phyloP scores from a whole-genome alignment of 2,797 vertebrate genomes.

The Sebastes cheni region DNA sequence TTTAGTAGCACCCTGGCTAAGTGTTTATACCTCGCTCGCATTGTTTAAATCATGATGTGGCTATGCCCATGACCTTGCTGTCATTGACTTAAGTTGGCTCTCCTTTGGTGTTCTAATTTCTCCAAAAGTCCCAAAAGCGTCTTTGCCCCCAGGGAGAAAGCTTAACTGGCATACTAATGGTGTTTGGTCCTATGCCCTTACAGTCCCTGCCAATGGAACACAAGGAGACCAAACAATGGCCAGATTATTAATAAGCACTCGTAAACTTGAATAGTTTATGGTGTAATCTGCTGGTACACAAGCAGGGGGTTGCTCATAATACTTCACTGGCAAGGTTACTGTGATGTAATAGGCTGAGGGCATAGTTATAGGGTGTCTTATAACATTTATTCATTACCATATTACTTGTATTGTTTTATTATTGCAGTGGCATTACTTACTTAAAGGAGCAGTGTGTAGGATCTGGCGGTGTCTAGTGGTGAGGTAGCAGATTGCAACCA shows the following conservation, averaged over 20 bases:
- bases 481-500: no score
- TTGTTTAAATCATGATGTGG: constrained; percentile 46
- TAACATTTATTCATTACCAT: background rate
- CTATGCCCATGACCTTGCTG: constrained; percentile 32
- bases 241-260: constrained; percentile 67
- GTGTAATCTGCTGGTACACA: constrained; percentile 46
- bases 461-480: no score
- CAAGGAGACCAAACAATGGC: constrained; percentile 59
- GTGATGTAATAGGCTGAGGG: background rate
- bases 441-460: no score
- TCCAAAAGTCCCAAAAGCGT: constrained; percentile 37
- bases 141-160: constrained; percentile 26
- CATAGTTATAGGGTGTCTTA: background rate
- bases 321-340: background rate
- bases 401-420: background rate
- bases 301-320: background rate
- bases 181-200: constrained; percentile 66
- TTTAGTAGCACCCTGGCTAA: constrained; percentile 5
- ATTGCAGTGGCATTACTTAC: background rate
- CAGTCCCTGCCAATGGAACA: constrained; percentile 61
- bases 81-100: constrained; percentile 49
- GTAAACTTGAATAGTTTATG: constrained; percentile 46
- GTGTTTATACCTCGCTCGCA: constrained; percentile 14
- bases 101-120: constrained; percentile 46
- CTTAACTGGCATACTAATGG: constrained; percentile 66